A percentile compares a stretch with the other conserved stretches of the same genome.
phyloP scores from a whole-genome alignment of 2,797 vertebrate genomes.

The Linurgus olivaceus region DNA sequence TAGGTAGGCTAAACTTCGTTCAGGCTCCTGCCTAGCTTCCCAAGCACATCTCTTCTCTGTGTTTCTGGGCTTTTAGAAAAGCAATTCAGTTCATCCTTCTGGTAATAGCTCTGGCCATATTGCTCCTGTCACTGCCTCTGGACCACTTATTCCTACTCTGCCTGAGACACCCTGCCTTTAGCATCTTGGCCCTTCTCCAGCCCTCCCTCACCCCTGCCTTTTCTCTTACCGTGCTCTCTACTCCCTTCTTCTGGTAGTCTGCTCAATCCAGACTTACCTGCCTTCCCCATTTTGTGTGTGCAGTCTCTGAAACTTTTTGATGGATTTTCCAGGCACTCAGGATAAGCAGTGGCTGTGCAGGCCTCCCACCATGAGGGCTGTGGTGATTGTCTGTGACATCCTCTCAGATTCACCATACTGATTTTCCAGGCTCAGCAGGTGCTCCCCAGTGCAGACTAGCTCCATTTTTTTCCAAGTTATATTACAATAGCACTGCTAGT shows the following conservation, averaged over 20 bases:
- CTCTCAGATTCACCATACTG: background rate
- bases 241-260: background rate
- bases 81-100: background rate
- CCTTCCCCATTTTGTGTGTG: background rate
- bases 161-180: background rate
- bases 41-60: background rate
- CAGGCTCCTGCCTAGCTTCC: background rate
- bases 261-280: background rate
- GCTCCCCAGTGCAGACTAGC: background rate
- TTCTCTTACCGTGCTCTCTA: background rate
- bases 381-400: background rate
- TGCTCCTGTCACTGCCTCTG: background rate
- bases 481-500: background rate
- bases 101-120: background rate
- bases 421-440: background rate
- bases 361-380: background rate
- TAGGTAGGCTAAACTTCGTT: background rate
- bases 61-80: background rate
- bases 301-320: background rate
- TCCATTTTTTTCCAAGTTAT: background rate
- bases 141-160: background rate
- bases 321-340: background rate
- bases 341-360: accelerated
- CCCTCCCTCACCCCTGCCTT: background rate
- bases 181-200: background rate